Conservation (phyloP, 37 sponge, comb jelly and placozoan genomes). For the Diacarnus erythraeanus region DNA sequence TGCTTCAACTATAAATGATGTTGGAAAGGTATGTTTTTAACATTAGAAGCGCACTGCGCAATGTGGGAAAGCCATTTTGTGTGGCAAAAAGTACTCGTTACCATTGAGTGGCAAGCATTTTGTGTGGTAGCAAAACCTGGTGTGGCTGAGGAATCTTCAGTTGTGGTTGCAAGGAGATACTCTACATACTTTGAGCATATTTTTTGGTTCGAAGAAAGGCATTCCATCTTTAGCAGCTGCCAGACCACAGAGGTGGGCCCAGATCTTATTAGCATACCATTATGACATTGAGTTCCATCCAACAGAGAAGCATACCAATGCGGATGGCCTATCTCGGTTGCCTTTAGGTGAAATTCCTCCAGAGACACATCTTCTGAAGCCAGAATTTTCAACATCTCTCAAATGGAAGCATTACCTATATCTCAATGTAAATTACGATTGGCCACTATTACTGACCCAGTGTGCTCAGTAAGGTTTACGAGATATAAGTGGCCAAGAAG, state of each 20-base stretch:
- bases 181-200: too few relatives aligned
- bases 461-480: not conserved
- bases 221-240: not conserved
- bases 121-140: too few relatives aligned
- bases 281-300: too few relatives aligned
- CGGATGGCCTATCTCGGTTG: constrained; percentile 2
- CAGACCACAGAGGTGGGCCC: not conserved
- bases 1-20: too few relatives aligned
- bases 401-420: constrained; percentile 4
- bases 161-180: too few relatives aligned
- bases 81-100: too few relatives aligned
- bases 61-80: too few relatives aligned
- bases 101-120: too few relatives aligned
- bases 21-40: too few relatives aligned
- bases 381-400: not conserved
- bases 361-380: not conserved
- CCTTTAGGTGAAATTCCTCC: not conserved
- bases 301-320: constrained; percentile 10
- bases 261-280: not conserved
- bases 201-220: not conserved
- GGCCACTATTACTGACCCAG: not conserved
- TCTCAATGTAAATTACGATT: not conserved
- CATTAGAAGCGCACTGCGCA: too few relatives aligned
- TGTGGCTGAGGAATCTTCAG: too few relatives aligned
- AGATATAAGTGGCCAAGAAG: constrained; percentile 41